A percentile compares a stretch with the other conserved stretches of the same genome.
Conservation (phyloP, 2,113 vertebrate species). For the Zosterops japonicus region DNA sequence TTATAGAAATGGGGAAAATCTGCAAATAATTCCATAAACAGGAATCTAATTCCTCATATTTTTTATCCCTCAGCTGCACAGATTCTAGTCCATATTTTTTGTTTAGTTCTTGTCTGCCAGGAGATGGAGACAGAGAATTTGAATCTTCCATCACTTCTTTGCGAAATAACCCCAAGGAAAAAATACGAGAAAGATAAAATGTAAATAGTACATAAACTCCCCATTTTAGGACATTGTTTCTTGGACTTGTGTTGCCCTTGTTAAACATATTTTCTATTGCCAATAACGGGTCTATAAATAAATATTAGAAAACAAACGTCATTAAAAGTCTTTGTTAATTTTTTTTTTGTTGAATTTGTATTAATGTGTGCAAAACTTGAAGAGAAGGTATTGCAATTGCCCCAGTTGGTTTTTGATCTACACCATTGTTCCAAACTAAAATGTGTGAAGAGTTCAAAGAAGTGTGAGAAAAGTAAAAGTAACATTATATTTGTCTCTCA, state of each 20-base stretch:
- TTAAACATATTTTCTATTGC: not conserved
- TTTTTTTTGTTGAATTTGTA: not conserved
- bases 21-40: not conserved
- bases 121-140: slow-evolving; percentile 59
- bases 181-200: not conserved
- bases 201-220: not conserved
- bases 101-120: not conserved
- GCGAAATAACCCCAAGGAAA: not conserved
- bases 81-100: not conserved
- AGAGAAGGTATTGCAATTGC: not conserved
- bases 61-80: not conserved
- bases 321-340: not conserved
- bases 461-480: not conserved
- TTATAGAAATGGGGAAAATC: not conserved
- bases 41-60: not conserved
- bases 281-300: not conserved
- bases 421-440: not conserved
- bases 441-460: not conserved
- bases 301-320: not conserved
- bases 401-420: not conserved
- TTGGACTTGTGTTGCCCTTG: not conserved
- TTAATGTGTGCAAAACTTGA: not conserved
- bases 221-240: not conserved
- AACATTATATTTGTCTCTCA: not conserved
- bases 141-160: not conserved